A percentile compares a stretch with the other conserved stretches of the same genome.
Evolutionary conservation across 2,888 invertebrate species (phyloP).

Genomic region (Sinotaia quadrata): DNA sequence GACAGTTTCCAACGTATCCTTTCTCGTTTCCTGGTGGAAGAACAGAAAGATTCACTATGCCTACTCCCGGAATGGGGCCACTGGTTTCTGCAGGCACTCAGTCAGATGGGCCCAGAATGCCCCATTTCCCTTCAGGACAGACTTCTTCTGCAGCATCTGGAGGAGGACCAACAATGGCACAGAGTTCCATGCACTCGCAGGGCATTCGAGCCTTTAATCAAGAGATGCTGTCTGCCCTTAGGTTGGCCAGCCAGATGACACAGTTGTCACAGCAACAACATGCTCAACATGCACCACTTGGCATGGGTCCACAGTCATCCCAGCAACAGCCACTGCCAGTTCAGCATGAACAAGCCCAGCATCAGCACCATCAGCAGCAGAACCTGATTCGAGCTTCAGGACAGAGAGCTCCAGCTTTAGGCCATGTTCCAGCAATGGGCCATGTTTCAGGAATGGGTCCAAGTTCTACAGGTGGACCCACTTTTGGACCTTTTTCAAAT

Average conservation of each 20-base stretch:
- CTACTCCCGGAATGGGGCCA: background rate
- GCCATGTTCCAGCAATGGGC: background rate
- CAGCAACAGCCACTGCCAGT: background rate
- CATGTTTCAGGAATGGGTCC: background rate
- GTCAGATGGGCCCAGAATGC: background rate
- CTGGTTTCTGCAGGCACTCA: background rate
- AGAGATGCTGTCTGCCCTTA: conserved; percentile 31
- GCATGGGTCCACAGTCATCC: background rate
- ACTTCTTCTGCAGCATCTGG: background rate
- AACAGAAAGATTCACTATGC: background rate
- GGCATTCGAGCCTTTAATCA: conserved; percentile 1
- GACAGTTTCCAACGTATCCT: conserved; percentile 1
- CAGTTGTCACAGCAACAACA: conserved; percentile 31
- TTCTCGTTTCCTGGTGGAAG: background rate
- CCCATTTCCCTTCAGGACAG: conserved; percentile 15
- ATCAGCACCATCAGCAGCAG: conserved; percentile 21
- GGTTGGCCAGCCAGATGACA: conserved; percentile 38
- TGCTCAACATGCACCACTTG: background rate
- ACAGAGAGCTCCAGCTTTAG: conserved; percentile 33
- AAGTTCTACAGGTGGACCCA: background rate
- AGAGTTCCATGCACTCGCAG: background rate
- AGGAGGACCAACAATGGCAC: background rate
- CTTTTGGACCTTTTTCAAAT: background rate
- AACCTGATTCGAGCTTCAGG: conserved; percentile 30
- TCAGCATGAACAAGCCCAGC: conserved; percentile 18